These are phyloP conservation scores for Microtus montanus DNA, from an alignment of 2,113 vertebrate genomes.

Conservation along the genomic window DNA sequence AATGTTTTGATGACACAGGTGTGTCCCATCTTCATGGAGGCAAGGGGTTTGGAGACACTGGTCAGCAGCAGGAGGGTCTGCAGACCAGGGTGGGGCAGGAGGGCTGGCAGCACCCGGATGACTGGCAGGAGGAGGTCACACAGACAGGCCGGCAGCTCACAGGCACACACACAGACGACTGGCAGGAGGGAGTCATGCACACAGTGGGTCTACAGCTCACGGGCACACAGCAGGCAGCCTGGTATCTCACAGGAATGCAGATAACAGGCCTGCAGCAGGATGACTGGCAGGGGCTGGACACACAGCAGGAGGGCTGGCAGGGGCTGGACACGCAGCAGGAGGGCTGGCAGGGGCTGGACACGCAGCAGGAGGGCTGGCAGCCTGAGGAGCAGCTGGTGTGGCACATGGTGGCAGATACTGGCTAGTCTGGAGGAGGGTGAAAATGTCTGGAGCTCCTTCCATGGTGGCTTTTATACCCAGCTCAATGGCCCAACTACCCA, in stretches of 20 bases:
- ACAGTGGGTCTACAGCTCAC: no score
- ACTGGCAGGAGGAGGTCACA: background rate
- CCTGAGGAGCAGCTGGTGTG: conserved; percentile 27
- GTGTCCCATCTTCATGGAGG: background rate
- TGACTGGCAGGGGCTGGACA: no score
- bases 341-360: no score
- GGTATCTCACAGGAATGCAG: no score
- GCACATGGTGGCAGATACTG: conserved; percentile 13
- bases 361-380: no score
- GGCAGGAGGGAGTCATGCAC: no score
- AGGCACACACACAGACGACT: background rate
- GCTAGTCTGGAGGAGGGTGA: background rate
- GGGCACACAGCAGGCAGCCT: no score
- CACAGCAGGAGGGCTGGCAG: no score
- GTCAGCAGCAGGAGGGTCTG: conserved; percentile 16
- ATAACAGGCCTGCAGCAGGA: no score
- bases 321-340: no score
- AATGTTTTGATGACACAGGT: no score
- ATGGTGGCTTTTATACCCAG: background rate
- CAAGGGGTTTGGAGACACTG: fast-evolving
- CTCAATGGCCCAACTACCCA: background rate
- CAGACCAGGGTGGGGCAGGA: background rate
- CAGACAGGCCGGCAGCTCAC: background rate
- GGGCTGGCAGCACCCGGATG: background rate
- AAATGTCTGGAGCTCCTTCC: background rate